Evolutionary conservation across 2,888 invertebrate species (phyloP).

Genomic region (Phrixothrix hirtus): DNA sequence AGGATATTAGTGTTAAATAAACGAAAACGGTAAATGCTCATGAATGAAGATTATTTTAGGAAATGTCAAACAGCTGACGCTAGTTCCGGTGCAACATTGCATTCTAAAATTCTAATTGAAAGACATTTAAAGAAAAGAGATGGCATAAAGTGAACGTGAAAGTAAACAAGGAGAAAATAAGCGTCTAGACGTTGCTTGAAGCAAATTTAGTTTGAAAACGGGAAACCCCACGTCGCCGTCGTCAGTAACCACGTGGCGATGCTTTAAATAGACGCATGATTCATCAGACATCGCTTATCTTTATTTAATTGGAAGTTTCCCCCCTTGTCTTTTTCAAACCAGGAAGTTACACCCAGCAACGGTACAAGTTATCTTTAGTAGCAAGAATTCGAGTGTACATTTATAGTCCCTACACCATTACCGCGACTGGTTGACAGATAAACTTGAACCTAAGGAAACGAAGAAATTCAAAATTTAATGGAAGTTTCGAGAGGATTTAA

Average conservation of each 20-base stretch:
- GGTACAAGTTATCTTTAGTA: conserved; percentile 15
- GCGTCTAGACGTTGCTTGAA: conserved; percentile 24
- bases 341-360: conserved; percentile 4
- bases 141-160: not conserved
- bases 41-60: conserved; percentile 20
- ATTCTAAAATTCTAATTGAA: not conserved
- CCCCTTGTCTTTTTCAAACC: no score
- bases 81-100: conserved; percentile 15
- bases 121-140: not conserved
- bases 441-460: conserved; percentile 12
- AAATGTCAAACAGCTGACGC: conserved; percentile 26
- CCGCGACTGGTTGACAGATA: conserved; percentile 33
- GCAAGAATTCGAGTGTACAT: conserved; percentile 17
- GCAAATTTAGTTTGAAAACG: conserved; percentile 19
- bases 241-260: conserved; percentile 39
- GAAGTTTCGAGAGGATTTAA: conserved; percentile 4
- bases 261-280: conserved; percentile 40
- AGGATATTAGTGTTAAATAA: conserved; percentile 4
- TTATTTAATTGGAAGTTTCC: conserved; percentile 6
- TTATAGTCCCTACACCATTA: conserved; percentile 25
- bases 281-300: conserved; percentile 34
- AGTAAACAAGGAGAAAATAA: conserved; percentile 3
- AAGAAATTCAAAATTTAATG: conserved; percentile 16
- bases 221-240: conserved; percentile 33
- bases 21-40: conserved; percentile 17